These are phyloP conservation scores for Eupithecia dodoneata DNA, from an alignment of 2,888 invertebrate species.

Conservation along the genomic window DNA sequence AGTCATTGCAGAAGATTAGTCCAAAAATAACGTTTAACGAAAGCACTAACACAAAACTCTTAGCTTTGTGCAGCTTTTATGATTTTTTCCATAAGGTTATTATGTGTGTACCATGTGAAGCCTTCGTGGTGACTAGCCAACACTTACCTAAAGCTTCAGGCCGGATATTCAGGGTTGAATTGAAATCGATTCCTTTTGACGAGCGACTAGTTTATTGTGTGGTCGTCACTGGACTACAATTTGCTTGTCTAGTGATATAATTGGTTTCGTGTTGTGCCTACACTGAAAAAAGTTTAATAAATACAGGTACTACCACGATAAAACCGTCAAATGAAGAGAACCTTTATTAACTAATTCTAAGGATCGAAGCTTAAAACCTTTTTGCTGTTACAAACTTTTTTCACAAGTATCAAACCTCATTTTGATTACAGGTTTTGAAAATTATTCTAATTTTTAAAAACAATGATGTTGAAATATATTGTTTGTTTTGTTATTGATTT, in stretches of 20 bases:
- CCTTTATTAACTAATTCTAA: not conserved
- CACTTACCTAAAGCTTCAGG: constrained; percentile 51
- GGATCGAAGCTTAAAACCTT: not conserved
- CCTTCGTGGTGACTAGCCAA: constrained; percentile 59
- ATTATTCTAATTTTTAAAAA: not conserved
- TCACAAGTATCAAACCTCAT: not conserved
- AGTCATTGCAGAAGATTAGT: not conserved
- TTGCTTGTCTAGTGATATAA: constrained; percentile 1
- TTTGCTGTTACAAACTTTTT: not conserved
- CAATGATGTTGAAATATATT: not conserved
- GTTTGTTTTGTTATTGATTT: not conserved
- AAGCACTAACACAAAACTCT: not conserved
- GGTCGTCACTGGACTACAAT: constrained; percentile 5
- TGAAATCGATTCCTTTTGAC: constrained; percentile 72
- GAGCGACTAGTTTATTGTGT: constrained; percentile 42
- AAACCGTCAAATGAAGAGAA: not conserved
- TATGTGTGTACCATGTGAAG: constrained; percentile 18
- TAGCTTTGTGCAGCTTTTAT: not conserved
- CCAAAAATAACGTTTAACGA: not conserved
- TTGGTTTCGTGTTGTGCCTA: not conserved
- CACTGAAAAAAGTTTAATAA: not conserved
- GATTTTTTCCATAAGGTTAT: constrained; percentile 12
- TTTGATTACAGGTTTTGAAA: not conserved
- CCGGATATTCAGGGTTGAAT: constrained; percentile 73
- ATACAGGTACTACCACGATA: not conserved